Conservation (phyloP, 2,113 vertebrate genomes). For the Mustelus asterias region DNA sequence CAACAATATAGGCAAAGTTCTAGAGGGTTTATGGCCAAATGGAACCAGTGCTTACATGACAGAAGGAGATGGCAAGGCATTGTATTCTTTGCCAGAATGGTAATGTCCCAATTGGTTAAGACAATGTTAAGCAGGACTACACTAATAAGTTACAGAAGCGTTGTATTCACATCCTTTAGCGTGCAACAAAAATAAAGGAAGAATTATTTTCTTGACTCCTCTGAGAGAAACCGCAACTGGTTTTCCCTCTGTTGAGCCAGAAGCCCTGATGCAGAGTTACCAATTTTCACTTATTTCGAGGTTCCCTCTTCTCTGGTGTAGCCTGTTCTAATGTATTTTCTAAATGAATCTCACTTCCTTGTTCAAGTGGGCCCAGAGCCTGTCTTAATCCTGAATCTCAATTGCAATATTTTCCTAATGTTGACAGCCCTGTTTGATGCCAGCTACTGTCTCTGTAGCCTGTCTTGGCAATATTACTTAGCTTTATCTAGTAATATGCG, state of each 20-base stretch:
- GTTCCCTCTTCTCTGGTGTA: not conserved
- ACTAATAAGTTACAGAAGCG: not conserved
- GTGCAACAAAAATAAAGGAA: not conserved
- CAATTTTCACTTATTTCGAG: not conserved
- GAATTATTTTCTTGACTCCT: not conserved
- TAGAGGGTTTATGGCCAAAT: not conserved
- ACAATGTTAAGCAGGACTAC: not conserved
- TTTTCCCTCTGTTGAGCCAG: no score
- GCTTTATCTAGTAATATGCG: not conserved
- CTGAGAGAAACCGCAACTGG: not conserved
- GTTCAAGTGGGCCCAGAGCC: not conserved
- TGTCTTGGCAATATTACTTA: not conserved
- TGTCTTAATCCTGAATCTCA: not conserved
- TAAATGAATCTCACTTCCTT: not conserved
- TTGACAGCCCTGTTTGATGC: not conserved
- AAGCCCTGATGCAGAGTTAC: not conserved
- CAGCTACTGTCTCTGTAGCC: not conserved
- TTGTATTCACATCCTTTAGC: not conserved
- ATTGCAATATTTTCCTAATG: not conserved
- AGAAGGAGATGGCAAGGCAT: not conserved
- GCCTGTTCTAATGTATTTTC: not conserved
- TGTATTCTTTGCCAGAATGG: not conserved
- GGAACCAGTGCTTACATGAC: not conserved
- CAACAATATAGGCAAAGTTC: not conserved
- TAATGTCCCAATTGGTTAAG: not conserved